A percentile compares a stretch with the other conserved stretches of the same genome.
Evolutionary conservation across 2,888 invertebrate species (phyloP).

Genomic region (Caenorhabditis macrosperma): DNA sequence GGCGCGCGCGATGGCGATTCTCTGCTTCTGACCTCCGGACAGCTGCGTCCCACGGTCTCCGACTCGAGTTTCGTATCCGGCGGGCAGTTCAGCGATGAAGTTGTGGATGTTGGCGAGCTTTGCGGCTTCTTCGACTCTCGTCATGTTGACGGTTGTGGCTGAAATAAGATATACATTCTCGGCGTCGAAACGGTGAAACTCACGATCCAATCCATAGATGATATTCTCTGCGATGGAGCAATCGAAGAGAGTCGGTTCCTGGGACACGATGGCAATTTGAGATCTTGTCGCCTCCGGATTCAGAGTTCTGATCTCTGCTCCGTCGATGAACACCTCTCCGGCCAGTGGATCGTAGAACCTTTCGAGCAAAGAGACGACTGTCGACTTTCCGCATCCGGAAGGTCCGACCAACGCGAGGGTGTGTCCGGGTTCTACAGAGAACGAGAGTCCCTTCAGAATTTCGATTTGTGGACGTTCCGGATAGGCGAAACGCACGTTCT

Average conservation of each 20-base stretch:
- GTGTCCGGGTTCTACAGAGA: constrained; percentile 60
- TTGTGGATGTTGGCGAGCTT: constrained; percentile 81
- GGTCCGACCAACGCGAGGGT: constrained; percentile 78
- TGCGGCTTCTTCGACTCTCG: constrained; percentile 80
- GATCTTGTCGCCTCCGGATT: constrained; percentile 85
- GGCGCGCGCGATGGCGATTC: constrained; percentile 81
- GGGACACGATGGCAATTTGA: constrained; percentile 91
- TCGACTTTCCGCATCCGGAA: constrained; percentile 82
- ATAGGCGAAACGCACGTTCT: constrained; percentile 80
- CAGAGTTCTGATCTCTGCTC: constrained; percentile 75
- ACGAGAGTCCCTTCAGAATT: constrained; percentile 63
- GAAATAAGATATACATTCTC: constrained; percentile 16
- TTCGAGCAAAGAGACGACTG: constrained; percentile 83
- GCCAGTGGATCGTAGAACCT: constrained; percentile 88
- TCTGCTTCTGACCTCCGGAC: constrained; percentile 81
- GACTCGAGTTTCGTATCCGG: constrained; percentile 80
- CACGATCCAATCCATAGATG: constrained; percentile 72
- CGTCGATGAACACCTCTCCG: constrained; percentile 84
- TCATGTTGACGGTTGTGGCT: constrained; percentile 75
- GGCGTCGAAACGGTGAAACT: not conserved
- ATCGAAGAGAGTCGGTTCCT: constrained; percentile 87
- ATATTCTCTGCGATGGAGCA: constrained; percentile 79
- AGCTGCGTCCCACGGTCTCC: constrained; percentile 81
- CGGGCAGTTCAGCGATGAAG: constrained; percentile 81
- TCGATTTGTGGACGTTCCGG: constrained; percentile 79